Evolutionary conservation across 2,113 vertebrate species (phyloP).

Genomic region (Bambusicola thoracicus): DNA sequence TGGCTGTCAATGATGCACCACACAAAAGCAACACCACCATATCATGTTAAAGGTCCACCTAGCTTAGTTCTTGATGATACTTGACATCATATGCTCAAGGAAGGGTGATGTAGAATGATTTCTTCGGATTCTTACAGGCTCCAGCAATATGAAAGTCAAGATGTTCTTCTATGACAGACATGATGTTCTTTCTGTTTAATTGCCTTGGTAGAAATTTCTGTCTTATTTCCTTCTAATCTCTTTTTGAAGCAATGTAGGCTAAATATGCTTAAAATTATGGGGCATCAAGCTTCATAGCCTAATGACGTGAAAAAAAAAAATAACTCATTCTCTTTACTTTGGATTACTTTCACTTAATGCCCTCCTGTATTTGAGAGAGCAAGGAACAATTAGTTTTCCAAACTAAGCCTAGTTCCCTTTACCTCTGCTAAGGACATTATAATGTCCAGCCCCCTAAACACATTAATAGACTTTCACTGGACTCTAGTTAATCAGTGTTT

Average conservation of each 20-base stretch:
- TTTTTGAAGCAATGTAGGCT: background rate
- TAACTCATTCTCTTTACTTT: background rate
- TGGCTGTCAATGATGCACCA: background rate
- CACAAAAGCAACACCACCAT: rapidly evolving
- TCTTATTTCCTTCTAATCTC: background rate
- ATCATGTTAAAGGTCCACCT: background rate
- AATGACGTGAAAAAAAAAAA: background rate
- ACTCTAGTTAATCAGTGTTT: background rate
- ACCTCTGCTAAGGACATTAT: background rate
- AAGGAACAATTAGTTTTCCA: background rate
- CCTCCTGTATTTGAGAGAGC: background rate
- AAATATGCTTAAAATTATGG: background rate
- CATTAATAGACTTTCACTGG: background rate
- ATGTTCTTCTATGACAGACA: background rate
- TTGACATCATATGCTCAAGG: background rate
- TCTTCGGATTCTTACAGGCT: background rate
- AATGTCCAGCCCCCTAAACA: background rate
- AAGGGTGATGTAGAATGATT: background rate
- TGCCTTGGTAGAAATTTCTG: background rate
- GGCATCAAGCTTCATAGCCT: background rate
- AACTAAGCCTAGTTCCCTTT: background rate
- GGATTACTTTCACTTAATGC: background rate
- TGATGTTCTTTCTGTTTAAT: background rate
- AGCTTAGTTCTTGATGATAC: background rate
- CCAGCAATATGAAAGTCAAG: background rate